phyloP scores from a whole-genome alignment of 2,113 vertebrate species.

The Chiloscyllium plagiosum region DNA sequence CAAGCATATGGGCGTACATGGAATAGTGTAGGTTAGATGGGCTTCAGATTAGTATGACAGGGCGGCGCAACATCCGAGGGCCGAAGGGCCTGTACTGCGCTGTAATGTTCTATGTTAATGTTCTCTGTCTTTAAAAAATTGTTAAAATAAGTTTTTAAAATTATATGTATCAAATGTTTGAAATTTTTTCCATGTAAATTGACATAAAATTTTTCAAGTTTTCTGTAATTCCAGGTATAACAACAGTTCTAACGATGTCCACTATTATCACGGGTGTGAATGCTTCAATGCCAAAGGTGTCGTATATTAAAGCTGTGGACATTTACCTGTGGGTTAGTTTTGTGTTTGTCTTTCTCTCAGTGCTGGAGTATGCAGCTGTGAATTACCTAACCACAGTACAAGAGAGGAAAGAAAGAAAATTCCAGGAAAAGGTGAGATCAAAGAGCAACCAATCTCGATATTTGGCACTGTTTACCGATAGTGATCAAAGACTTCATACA shows the following conservation, averaged over 20 bases:
- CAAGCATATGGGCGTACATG: no score
- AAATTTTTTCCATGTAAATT: neutral
- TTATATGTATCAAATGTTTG: neutral
- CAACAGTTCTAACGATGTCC: conserved; percentile 86
- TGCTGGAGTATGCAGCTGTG: conserved; percentile 68
- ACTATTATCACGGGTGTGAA: conserved; percentile 77
- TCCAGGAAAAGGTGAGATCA: conserved; percentile 66
- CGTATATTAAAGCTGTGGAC: conserved; percentile 68
- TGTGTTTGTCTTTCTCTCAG: conserved; percentile 65
- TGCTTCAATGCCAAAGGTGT: conserved; percentile 65
- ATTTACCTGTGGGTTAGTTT: conserved; percentile 70
- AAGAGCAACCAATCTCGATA: neutral
- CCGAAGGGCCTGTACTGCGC: no score
- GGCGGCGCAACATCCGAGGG: no score
- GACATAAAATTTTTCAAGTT: neutral
- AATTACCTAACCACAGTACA: conserved; percentile 88
- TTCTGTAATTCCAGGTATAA: conserved; percentile 66
- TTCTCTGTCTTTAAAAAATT: no score
- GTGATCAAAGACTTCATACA: neutral
- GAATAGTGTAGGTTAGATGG: no score
- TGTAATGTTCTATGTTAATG: no score
- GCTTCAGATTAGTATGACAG: no score
- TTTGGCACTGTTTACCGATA: neutral
- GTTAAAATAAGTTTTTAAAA: neutral
- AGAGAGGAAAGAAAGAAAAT: conserved; percentile 73